These are phyloP conservation scores for Paraescarpia echinospica DNA, from an alignment of 1,140 invertebrate species.

Conservation along the genomic window DNA sequence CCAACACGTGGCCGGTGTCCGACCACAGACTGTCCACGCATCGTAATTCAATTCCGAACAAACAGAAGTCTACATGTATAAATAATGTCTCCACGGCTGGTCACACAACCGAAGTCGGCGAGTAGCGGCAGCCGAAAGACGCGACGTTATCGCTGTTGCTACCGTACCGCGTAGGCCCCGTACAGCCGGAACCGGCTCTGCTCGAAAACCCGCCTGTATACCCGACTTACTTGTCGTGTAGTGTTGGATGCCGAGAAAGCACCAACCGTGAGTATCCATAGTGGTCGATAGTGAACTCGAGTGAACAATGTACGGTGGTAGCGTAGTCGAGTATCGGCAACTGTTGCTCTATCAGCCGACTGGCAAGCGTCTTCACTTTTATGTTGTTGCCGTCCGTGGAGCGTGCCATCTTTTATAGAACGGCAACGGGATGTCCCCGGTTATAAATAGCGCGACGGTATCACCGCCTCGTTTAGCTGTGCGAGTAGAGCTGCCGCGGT, in stretches of 20 bases:
- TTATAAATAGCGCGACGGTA: background rate
- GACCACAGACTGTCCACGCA: background rate
- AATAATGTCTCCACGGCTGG: background rate
- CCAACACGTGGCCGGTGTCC: background rate
- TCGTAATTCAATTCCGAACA: background rate
- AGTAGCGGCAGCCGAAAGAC: background rate
- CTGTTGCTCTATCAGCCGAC: background rate
- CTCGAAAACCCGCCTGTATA: background rate
- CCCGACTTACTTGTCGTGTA: background rate
- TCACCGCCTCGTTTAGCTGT: background rate
- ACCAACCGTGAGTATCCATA: background rate
- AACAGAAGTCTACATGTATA: background rate
- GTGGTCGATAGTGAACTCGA: background rate
- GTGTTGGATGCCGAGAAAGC: background rate
- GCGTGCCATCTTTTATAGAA: background rate
- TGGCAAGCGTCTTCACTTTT: background rate
- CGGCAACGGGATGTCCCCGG: background rate
- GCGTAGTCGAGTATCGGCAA: slow-evolving; percentile 3
- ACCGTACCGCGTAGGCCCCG: background rate
- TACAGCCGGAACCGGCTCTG: background rate
- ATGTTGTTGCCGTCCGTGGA: background rate
- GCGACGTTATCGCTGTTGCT: background rate
- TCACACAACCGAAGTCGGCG: background rate
- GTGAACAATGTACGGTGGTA: background rate
- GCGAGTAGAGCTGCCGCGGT: background rate